These are phyloP conservation scores for Frieseomelitta varia DNA, from an alignment of 1,140 invertebrate genomes.

Conservation along the genomic window DNA sequence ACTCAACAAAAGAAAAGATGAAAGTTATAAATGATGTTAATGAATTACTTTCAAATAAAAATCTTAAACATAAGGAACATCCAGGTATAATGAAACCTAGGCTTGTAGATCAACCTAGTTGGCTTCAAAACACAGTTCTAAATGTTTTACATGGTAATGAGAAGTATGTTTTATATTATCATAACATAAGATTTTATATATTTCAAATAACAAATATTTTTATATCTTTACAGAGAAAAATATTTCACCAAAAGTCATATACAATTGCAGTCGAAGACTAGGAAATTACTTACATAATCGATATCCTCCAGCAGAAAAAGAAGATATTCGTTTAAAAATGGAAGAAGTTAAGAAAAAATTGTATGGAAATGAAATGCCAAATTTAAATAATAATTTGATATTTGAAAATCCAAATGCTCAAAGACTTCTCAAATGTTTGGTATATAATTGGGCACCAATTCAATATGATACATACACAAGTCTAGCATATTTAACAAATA, in stretches of 20 bases:
- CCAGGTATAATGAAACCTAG: slow-evolving; percentile 84
- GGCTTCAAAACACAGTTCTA: slow-evolving; percentile 83
- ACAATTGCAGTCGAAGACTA: slow-evolving; percentile 83
- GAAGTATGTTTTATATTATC: neutral
- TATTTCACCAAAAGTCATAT: slow-evolving; percentile 81
- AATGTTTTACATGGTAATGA: slow-evolving; percentile 79
- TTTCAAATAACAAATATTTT: neutral
- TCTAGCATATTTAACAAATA: slow-evolving; percentile 87
- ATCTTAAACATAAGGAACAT: slow-evolving; percentile 86
- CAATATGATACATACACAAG: slow-evolving; percentile 85
- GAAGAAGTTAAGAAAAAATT: slow-evolving; percentile 69
- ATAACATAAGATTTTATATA: neutral
- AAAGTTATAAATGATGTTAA: slow-evolving; percentile 81
- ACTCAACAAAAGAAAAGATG: slow-evolving; percentile 79
- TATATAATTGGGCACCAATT: slow-evolving; percentile 89
- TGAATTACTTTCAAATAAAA: slow-evolving; percentile 82
- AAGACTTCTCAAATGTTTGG: slow-evolving; percentile 82
- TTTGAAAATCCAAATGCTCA: slow-evolving; percentile 60
- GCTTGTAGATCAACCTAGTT: slow-evolving; percentile 83
- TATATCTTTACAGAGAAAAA: slow-evolving; percentile 76
- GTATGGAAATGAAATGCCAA: slow-evolving; percentile 54
- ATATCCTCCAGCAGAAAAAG: slow-evolving; percentile 84
- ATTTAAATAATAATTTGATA: slow-evolving; percentile 41
- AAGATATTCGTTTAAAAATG: slow-evolving; percentile 81
- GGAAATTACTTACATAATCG: slow-evolving; percentile 84